Conservation (phyloP, 2,113 vertebrate genomes). For the Lepisosteus osseus region DNA sequence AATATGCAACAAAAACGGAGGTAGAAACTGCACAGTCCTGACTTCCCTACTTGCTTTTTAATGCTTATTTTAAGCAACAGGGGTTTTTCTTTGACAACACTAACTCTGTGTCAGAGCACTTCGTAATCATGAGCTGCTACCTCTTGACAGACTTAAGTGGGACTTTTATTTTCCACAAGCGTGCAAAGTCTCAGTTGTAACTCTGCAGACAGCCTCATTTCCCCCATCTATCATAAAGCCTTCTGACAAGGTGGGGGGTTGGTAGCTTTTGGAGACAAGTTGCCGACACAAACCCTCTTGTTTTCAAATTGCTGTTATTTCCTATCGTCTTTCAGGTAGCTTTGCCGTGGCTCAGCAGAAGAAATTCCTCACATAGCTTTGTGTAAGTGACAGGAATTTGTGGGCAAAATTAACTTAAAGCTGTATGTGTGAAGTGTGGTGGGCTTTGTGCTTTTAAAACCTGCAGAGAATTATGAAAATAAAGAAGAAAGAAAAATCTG, state of each 20-base stretch:
- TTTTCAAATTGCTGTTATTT: conserved; percentile 27
- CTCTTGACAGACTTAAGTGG: conserved; percentile 4
- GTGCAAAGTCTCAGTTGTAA: neutral
- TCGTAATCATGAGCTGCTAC: neutral
- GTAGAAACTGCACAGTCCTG: conserved; percentile 44
- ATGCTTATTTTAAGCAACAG: neutral
- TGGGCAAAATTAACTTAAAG: conserved; percentile 33
- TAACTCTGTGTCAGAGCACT: too few relatives aligned
- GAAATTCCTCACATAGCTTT: conserved; percentile 44
- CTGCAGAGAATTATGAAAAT: conserved; percentile 16
- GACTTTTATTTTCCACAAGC: conserved; percentile 1
- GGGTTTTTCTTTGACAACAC: neutral
- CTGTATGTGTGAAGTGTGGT: conserved; percentile 6
- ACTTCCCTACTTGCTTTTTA: too few relatives aligned
- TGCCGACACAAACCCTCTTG: neutral
- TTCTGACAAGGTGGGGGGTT: neutral
- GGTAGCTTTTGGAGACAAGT: neutral
- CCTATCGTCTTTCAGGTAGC: conserved; percentile 32
- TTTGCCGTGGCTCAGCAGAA: conserved; percentile 25
- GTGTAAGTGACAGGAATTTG: conserved; percentile 36
- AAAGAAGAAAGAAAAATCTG: too few relatives aligned
- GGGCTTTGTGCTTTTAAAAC: conserved; percentile 40
- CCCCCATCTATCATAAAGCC: neutral
- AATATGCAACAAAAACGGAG: too few relatives aligned
- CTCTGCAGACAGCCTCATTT: neutral